Conservation (phyloP, 2,888 invertebrate genomes). For the Disparrhopalites patrizii region DNA sequence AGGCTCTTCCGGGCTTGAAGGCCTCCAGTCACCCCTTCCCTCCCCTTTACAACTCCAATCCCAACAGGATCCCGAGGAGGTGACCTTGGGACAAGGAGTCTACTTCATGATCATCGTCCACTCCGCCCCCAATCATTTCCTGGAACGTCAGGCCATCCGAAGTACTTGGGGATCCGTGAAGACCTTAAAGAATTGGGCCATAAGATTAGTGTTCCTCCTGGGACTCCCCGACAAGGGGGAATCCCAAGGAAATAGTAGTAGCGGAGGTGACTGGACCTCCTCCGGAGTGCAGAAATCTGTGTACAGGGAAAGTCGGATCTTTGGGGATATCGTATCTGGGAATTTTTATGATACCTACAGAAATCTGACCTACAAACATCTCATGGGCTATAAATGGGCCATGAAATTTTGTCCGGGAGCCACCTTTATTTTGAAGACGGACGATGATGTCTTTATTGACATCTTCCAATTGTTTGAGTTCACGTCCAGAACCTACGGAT, state of each 20-base stretch:
- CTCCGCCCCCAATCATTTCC: constrained; percentile 49
- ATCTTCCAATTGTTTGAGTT: constrained; percentile 48
- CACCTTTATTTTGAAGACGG: constrained; percentile 48
- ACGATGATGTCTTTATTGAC: constrained; percentile 50
- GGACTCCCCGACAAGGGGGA: constrained; percentile 29
- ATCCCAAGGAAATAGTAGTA: not conserved
- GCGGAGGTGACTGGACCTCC: not conserved
- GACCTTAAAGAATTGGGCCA: constrained; percentile 36
- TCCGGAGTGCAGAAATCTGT: constrained; percentile 41
- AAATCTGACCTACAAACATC: constrained; percentile 49
- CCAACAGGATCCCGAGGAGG: constrained; percentile 3
- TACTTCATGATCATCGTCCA: constrained; percentile 49
- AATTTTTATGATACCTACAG: constrained; percentile 49
- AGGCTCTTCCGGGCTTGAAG: not conserved
- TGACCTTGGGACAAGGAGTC: constrained; percentile 32
- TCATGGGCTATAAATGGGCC: constrained; percentile 49
- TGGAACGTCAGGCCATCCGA: constrained; percentile 49
- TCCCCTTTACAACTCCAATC: too few relatives aligned
- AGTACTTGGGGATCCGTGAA: constrained; percentile 50
- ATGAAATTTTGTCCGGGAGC: constrained; percentile 44
- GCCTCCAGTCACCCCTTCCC: constrained; percentile 1
- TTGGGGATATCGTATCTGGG: constrained; percentile 44
- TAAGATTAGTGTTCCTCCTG: constrained; percentile 48
- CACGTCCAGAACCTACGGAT: constrained; percentile 44
- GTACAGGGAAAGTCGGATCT: constrained; percentile 46